phyloP scores from a whole-genome alignment of 2,888 invertebrate genomes.

The Calliopum simillimum region DNA sequence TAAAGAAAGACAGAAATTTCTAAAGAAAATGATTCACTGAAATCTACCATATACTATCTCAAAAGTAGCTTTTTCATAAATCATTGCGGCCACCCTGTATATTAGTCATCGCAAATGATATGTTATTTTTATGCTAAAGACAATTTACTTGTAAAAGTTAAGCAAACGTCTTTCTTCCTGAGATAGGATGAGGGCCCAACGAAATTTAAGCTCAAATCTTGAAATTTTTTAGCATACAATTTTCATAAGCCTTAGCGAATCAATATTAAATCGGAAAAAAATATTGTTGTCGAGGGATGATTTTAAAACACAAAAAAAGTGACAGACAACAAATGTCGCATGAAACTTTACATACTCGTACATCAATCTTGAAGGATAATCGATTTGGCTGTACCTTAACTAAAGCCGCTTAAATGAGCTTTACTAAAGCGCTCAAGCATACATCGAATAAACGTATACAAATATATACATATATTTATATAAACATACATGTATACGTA shows the following conservation, averaged over 20 bases:
- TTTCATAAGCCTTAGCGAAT: constrained; percentile 2
- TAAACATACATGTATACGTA: background rate
- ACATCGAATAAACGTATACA: too few relatives aligned
- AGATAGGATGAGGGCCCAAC: too few relatives aligned
- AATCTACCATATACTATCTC: too few relatives aligned
- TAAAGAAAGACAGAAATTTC: too few relatives aligned
- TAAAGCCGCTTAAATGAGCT: too few relatives aligned
- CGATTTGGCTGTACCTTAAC: background rate
- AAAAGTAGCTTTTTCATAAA: too few relatives aligned
- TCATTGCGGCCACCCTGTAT: too few relatives aligned
- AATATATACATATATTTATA: constrained; percentile 18
- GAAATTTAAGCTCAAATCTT: background rate
- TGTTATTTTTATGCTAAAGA: too few relatives aligned
- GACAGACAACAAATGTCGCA: background rate
- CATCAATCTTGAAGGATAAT: constrained; percentile 6
- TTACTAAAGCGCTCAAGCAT: too few relatives aligned
- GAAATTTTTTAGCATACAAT: background rate
- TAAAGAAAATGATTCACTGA: too few relatives aligned
- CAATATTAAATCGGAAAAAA: background rate
- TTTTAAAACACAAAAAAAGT: background rate
- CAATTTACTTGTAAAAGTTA: background rate
- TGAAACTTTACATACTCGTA: background rate
- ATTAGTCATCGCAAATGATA: too few relatives aligned
- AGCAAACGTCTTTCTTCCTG: background rate
- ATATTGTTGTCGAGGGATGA: too few relatives aligned